Evolutionary conservation across 1,140 invertebrate species (phyloP).

Genomic region (Melitaea cinxia): DNA sequence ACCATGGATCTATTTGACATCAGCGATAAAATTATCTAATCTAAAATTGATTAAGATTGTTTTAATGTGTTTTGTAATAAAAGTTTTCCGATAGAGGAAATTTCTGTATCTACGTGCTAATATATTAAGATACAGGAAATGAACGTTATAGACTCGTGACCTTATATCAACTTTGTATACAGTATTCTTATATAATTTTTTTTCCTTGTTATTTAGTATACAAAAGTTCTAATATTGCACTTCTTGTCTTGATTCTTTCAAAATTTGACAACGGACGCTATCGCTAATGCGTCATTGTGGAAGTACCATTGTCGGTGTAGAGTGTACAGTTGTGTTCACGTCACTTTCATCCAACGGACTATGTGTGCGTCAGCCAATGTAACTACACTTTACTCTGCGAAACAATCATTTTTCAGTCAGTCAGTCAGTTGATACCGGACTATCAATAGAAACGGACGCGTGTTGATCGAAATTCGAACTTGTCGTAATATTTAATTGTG

Average conservation of each 20-base stretch:
- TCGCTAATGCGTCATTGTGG: slow-evolving; percentile 50
- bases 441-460: slow-evolving; percentile 48
- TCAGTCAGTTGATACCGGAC: slow-evolving; percentile 64
- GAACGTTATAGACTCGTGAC: too few relatives aligned
- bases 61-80: slow-evolving; percentile 19
- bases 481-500: slow-evolving; percentile 44
- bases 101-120: not conserved
- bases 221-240: slow-evolving; percentile 14
- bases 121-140: not conserved
- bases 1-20: slow-evolving; percentile 13
- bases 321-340: slow-evolving; percentile 38
- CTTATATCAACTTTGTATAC: too few relatives aligned
- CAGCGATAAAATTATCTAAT: slow-evolving; percentile 24
- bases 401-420: slow-evolving; percentile 60
- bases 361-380: slow-evolving; percentile 43
- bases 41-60: slow-evolving; percentile 22
- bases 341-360: slow-evolving; percentile 50
- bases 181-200: too few relatives aligned
- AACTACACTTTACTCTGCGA: slow-evolving; percentile 40
- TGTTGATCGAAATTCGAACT: slow-evolving; percentile 32
- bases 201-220: not conserved
- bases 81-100: slow-evolving; percentile 11
- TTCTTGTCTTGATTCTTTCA: slow-evolving; percentile 40
- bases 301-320: slow-evolving; percentile 39
- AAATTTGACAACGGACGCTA: slow-evolving; percentile 50